Evolutionary conservation across 1,140 invertebrate genomes (phyloP).

Genomic region (Conus ventricosus): DNA sequence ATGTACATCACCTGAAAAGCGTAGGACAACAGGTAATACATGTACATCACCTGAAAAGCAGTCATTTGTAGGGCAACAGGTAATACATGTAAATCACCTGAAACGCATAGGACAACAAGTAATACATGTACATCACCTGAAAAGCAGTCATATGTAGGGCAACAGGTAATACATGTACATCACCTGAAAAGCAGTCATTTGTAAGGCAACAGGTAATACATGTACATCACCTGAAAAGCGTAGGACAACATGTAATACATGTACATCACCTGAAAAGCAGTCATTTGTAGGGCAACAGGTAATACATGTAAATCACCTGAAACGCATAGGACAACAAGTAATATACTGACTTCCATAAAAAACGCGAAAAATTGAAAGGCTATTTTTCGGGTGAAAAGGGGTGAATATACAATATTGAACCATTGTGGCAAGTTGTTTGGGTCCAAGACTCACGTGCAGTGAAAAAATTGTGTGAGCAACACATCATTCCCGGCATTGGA

Average conservation of each 20-base stretch:
- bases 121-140: constrained; percentile 80
- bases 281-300: background rate
- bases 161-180: constrained; percentile 79
- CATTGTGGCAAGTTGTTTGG: too few species aligned
- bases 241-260: constrained; percentile 79
- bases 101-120: constrained; percentile 66
- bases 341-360: too few species aligned
- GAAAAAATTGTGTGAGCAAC: too few species aligned
- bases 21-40: constrained; percentile 69
- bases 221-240: background rate
- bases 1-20: constrained; percentile 83
- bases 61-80: too few species aligned
- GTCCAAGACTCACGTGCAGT: too few species aligned
- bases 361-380: too few species aligned
- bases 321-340: too few species aligned
- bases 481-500: too few species aligned
- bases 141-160: constrained; percentile 63
- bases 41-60: constrained; percentile 78
- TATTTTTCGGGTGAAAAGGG: too few species aligned
- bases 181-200: constrained; percentile 68
- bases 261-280: constrained; percentile 78
- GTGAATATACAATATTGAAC: too few species aligned
- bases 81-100: background rate
- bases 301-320: too few species aligned
- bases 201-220: background rate